phyloP scores from a whole-genome alignment of 2,797 vertebrate genomes.

The Agapornis canus region DNA sequence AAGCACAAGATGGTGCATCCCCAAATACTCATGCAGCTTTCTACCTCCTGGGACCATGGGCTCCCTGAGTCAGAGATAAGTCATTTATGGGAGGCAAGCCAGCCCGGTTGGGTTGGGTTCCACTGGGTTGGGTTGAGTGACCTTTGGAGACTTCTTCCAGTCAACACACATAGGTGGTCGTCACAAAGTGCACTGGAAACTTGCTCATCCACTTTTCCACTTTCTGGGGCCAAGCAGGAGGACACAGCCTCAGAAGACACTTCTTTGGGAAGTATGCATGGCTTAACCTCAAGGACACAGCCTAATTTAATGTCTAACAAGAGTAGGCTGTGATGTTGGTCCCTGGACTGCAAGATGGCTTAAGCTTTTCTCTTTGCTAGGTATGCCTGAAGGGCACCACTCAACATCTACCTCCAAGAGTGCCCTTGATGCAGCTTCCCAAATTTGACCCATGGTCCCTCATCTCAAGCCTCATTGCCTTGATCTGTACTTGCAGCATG shows the following conservation, averaged over 20 bases:
- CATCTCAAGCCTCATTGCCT: neutral
- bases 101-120: neutral
- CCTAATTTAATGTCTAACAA: neutral
- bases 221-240: neutral
- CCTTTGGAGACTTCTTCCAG: neutral
- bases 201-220: neutral
- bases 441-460: neutral
- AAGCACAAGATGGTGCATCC: neutral
- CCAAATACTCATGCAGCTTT: neutral
- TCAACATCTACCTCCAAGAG: too few relatives aligned
- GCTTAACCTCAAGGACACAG: neutral
- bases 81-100: neutral
- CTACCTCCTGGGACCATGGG: neutral
- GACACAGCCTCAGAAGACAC: neutral
- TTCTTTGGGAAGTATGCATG: neutral
- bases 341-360: rapidly evolving
- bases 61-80: neutral
- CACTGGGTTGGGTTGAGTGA: neutral
- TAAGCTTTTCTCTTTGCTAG: neutral
- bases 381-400: neutral
- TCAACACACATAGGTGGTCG: neutral
- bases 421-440: rapidly evolving
- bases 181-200: neutral
- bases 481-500: rapidly evolving
- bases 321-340: neutral